phyloP scores from a whole-genome alignment of 2,888 invertebrate genomes.

The Hemithea aestivaria region DNA sequence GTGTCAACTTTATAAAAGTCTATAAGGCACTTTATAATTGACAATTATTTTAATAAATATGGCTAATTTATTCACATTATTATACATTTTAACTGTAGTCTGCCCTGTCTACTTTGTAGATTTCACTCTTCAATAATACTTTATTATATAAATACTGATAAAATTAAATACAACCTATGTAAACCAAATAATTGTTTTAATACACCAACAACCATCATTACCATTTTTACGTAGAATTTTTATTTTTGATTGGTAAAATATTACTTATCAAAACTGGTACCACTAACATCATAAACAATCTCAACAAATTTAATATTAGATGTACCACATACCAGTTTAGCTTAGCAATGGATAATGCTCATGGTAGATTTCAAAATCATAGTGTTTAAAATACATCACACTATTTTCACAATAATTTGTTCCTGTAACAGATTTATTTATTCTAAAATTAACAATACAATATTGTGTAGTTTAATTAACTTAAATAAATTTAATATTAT shows the following conservation, averaged over 20 bases:
- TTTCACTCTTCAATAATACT: conserved; percentile 23
- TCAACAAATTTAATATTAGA: too few relatives aligned
- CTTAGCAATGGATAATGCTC: too few relatives aligned
- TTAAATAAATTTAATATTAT: background rate
- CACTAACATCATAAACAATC: too few relatives aligned
- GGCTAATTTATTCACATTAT: background rate
- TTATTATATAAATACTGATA: conserved; percentile 26
- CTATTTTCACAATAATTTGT: too few relatives aligned
- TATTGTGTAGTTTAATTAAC: background rate
- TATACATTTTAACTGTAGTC: background rate
- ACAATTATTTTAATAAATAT: conserved; percentile 2
- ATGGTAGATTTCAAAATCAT: too few relatives aligned
- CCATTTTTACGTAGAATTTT: background rate
- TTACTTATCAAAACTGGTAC: too few relatives aligned
- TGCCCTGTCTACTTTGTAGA: conserved; percentile 24
- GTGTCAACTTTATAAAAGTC: conserved; percentile 8
- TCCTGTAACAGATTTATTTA: too few relatives aligned
- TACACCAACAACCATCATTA: conserved; percentile 6
- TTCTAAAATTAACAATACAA: too few relatives aligned
- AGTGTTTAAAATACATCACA: too few relatives aligned
- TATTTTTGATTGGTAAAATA: too few relatives aligned
- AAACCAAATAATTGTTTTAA: conserved; percentile 3
- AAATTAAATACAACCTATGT: conserved; percentile 8
- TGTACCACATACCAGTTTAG: too few relatives aligned
- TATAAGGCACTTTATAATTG: conserved; percentile 37